These are phyloP conservation scores for Spodoptera littoralis DNA, from an alignment of 2,888 invertebrate genomes.

Conservation along the genomic window DNA sequence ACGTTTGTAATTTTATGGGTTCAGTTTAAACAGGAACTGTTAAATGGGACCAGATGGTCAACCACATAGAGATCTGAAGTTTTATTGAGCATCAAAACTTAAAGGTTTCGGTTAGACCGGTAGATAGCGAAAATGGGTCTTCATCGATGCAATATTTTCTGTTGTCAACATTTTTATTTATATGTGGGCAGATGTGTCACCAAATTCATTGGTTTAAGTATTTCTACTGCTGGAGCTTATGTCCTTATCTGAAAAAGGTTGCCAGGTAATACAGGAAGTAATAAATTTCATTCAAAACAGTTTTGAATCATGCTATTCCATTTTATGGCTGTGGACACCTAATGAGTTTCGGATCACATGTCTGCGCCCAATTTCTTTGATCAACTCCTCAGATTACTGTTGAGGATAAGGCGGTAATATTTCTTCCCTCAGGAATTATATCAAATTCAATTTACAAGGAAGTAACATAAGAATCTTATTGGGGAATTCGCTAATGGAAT, in stretches of 20 bases:
- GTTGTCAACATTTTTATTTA: too few relatives aligned
- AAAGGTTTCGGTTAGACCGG: slow-evolving; percentile 24
- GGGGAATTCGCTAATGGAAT: too few relatives aligned
- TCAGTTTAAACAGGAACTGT: slow-evolving; percentile 42
- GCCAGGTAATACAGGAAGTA: too few relatives aligned
- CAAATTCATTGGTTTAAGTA: too few relatives aligned
- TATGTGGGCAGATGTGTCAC: too few relatives aligned
- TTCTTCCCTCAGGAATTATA: neutral
- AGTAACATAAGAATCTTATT: neutral
- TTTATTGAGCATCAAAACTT: slow-evolving; percentile 35
- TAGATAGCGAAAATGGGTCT: slow-evolving; percentile 6
- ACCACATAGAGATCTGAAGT: slow-evolving; percentile 38
- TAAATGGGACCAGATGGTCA: slow-evolving; percentile 48
- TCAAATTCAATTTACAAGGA: neutral
- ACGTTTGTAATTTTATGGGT: slow-evolving; percentile 35
- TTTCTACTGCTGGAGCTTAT: too few relatives aligned
- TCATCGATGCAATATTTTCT: slow-evolving; percentile 4
- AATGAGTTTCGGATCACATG: neutral
- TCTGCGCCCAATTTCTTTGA: slow-evolving; percentile 9
- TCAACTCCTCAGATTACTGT: slow-evolving; percentile 8
- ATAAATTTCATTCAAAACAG: neutral
- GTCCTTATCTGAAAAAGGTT: too few relatives aligned
- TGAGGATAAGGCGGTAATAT: slow-evolving; percentile 2
- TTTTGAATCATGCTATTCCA: too few relatives aligned
- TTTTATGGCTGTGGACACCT: too few relatives aligned